Percentiles rank a stretch among this genome's conserved stretches.
These are phyloP conservation scores for Leptura quadrifasciata DNA, from an alignment of 2,888 invertebrate species.

Conservation along the genomic window DNA sequence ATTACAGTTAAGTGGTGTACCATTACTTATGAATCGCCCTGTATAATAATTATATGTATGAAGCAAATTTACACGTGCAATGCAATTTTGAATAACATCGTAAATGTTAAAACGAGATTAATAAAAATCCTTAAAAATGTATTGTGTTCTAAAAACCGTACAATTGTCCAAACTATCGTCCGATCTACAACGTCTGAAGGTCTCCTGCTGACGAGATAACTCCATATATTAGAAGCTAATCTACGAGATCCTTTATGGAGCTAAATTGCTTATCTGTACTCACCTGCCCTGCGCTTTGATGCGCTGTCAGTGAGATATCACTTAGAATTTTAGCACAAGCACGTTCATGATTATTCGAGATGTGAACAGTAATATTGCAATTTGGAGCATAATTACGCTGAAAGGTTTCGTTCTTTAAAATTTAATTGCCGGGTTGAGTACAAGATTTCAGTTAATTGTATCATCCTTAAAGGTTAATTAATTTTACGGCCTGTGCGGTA, in stretches of 20 bases:
- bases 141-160: neutral
- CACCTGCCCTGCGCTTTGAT: conserved; percentile 19
- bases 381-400: conserved; percentile 21
- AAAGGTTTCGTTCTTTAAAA: conserved; percentile 14
- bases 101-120: too few species aligned
- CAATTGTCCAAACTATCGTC: neutral
- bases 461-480: conserved; percentile 6
- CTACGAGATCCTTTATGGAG: conserved; percentile 9
- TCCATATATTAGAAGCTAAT: conserved; percentile 13
- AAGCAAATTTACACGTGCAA: too few species aligned
- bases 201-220: conserved; percentile 7
- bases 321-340: conserved; percentile 28
- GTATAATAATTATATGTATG: too few species aligned
- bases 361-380: conserved; percentile 24
- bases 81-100: too few species aligned
- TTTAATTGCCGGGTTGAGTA: conserved; percentile 10
- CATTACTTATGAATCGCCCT: too few species aligned
- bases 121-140: neutral
- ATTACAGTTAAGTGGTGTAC: too few species aligned
- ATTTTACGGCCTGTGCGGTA: conserved; percentile 8
- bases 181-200: neutral
- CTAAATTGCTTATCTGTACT: conserved; percentile 28
- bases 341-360: conserved; percentile 26
- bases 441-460: conserved; percentile 13
- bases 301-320: conserved; percentile 29